Evolutionary conservation across 2,113 vertebrate species (phyloP).

Genomic region (Sander vitreus): DNA sequence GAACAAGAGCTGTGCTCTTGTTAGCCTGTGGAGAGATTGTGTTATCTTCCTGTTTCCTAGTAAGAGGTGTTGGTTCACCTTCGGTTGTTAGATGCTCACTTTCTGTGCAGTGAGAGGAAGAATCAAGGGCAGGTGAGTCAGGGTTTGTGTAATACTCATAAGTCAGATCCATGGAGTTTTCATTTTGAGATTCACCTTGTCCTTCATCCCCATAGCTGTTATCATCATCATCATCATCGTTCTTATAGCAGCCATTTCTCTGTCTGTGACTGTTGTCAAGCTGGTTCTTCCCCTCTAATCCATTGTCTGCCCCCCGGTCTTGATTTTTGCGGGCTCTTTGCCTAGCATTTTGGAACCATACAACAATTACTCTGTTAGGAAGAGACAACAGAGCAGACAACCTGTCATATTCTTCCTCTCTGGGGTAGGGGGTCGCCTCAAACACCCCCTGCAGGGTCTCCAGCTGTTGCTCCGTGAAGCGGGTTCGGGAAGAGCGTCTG

Average conservation of each 20-base stretch:
- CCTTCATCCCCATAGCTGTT: slow-evolving; percentile 84
- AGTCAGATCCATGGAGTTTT: slow-evolving; percentile 93
- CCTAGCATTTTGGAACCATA: slow-evolving; percentile 98
- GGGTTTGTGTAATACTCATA: slow-evolving; percentile 87
- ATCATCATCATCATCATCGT: slow-evolving; percentile 91
- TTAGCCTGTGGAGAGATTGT: slow-evolving; percentile 19
- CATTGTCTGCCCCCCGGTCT: slow-evolving; percentile 93
- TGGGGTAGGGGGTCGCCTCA: slow-evolving; percentile 97
- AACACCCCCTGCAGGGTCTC: slow-evolving; percentile 96
- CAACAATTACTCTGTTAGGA: slow-evolving; percentile 95
- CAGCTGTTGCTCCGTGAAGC: slow-evolving; percentile 96
- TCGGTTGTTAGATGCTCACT: slow-evolving; percentile 50
- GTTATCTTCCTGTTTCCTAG: slow-evolving; percentile 61
- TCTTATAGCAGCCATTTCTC: slow-evolving; percentile 91
- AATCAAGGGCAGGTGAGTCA: slow-evolving; percentile 84
- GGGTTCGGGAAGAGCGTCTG: slow-evolving; percentile 91
- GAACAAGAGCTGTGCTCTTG: slow-evolving; percentile 30
- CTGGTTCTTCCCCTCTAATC: slow-evolving; percentile 84
- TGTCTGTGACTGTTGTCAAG: slow-evolving; percentile 91
- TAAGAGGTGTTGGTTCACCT: slow-evolving; percentile 48
- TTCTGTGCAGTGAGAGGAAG: slow-evolving; percentile 85
- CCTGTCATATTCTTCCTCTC: slow-evolving; percentile 98
- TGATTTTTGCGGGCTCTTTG: slow-evolving; percentile 97
- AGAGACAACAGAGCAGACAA: slow-evolving; percentile 93
- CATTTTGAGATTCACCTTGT: slow-evolving; percentile 91